phyloP scores from a whole-genome alignment of 2,113 vertebrate species.

The Lipotes vexillifer region DNA sequence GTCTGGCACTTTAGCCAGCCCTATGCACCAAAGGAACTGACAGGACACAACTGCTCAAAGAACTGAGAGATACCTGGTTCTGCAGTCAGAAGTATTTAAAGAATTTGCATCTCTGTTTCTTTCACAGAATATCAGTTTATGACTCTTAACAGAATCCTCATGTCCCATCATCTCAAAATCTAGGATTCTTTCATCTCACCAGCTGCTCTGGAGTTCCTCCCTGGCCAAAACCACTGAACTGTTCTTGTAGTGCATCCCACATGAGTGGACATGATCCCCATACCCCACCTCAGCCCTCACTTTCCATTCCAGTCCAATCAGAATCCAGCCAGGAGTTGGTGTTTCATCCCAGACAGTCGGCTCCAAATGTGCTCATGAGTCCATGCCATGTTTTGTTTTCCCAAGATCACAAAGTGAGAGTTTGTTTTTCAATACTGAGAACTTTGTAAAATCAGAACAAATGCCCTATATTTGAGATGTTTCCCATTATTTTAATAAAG shows the following conservation, averaged over 20 bases:
- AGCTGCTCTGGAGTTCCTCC: neutral
- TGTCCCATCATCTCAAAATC: neutral
- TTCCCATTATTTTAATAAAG: neutral
- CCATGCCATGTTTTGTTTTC: neutral
- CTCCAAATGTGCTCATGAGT: neutral
- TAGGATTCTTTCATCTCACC: neutral
- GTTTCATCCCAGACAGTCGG: rapidly evolving
- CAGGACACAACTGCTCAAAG: rapidly evolving
- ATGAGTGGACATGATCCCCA: rapidly evolving
- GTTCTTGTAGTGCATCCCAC: rapidly evolving
- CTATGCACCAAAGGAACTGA: neutral
- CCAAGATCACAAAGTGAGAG: neutral
- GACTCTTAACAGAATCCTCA: neutral
- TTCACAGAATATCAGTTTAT: neutral
- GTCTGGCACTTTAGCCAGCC: neutral
- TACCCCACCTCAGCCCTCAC: rapidly evolving
- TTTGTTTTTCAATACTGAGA: neutral
- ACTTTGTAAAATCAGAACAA: neutral
- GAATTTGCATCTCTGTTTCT: neutral
- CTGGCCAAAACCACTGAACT: neutral
- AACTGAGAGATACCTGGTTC: neutral
- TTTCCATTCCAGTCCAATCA: neutral
- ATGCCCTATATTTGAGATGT: rapidly evolving
- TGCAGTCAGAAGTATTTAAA: neutral
- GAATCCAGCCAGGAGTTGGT: neutral